Conservation (phyloP, 2,113 vertebrate species). For the Agapornis roseicollis region DNA sequence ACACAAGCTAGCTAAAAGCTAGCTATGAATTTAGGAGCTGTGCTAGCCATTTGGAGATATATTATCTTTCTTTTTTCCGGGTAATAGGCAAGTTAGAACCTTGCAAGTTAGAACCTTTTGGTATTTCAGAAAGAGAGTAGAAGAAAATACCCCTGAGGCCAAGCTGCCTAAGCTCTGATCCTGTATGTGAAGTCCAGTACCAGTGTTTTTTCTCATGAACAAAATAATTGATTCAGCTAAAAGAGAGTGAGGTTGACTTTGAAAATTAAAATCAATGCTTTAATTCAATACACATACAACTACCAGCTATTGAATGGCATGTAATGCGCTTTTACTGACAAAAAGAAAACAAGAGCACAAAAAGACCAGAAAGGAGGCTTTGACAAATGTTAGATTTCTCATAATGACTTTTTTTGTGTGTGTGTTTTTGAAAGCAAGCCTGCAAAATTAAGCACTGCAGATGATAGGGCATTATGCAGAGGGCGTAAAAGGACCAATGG, state of each 20-base stretch:
- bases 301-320: conserved; percentile 43
- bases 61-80: neutral
- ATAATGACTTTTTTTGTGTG: neutral
- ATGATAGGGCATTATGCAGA: conserved; percentile 30
- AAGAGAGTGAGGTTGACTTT: conserved; percentile 49
- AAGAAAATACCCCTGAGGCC: neutral
- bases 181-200: conserved; percentile 35
- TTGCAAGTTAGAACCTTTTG: neutral
- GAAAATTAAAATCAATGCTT: conserved; percentile 66
- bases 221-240: conserved; percentile 49
- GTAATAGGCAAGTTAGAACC: conserved; percentile 18
- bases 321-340: conserved; percentile 37
- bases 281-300: conserved; percentile 59
- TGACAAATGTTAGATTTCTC: conserved; percentile 39
- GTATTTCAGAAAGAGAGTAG: neutral
- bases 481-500: neutral
- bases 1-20: conserved; percentile 20
- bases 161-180: neutral
- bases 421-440: conserved; percentile 31
- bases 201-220: conserved; percentile 31
- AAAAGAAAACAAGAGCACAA: neutral
- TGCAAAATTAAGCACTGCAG: conserved; percentile 26
- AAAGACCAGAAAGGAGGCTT: conserved; percentile 29
- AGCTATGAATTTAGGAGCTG: conserved; percentile 27
- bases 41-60: neutral